Conservation (phyloP, 2,113 vertebrate genomes). For the Stomatorhinus ivindoensis region DNA sequence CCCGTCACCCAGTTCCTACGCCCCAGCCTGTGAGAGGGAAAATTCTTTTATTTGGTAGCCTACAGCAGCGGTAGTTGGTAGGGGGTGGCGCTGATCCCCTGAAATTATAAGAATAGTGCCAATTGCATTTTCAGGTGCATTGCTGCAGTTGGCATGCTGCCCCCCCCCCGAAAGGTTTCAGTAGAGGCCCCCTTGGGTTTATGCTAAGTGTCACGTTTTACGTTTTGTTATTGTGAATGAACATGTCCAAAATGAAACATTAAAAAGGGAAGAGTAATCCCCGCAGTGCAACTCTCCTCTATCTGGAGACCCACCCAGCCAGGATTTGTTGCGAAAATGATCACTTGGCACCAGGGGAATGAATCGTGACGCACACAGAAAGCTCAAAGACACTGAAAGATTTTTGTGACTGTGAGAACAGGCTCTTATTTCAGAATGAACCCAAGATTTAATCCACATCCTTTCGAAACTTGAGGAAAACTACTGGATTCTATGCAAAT, state of each 20-base stretch:
- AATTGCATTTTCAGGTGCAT: not conserved
- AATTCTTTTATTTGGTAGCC: not conserved
- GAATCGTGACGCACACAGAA: not conserved
- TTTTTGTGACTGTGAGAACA: not conserved
- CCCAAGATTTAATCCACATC: not conserved
- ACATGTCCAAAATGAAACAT: not conserved
- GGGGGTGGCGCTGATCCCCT: not conserved
- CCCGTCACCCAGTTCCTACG: too few relatives aligned
- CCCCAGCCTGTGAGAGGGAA: not conserved
- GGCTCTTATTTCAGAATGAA: conserved; percentile 7
- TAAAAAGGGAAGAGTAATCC: not conserved
- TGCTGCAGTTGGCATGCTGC: not conserved
- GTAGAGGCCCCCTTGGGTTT: not conserved
- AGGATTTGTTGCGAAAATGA: not conserved
- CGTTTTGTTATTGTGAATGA: not conserved
- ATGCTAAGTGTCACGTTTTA: not conserved
- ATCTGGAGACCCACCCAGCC: not conserved
- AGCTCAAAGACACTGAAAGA: conserved; percentile 8
- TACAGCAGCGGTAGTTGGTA: not conserved
- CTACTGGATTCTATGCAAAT: not conserved
- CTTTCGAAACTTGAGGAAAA: conserved; percentile 1
- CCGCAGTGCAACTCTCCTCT: not conserved
- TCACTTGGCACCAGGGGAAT: not conserved
- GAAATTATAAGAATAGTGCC: not conserved
- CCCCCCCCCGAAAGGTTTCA: not conserved